Base-by-base conservation (phyloP, 64 coral and sea anemone genomes). In the Montipora foliosa region DNA sequence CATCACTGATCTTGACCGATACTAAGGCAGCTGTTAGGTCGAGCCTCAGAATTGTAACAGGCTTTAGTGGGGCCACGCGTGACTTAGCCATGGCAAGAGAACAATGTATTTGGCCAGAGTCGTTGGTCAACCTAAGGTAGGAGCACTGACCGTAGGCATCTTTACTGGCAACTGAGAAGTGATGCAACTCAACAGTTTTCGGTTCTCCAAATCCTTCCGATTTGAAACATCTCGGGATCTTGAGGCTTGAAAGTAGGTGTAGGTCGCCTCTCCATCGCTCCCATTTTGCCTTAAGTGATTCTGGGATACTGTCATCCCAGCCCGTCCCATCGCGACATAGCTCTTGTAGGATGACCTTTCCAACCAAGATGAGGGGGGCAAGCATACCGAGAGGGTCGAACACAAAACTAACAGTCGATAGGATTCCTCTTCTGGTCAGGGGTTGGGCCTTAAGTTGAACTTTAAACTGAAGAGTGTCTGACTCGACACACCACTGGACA, bases 91-190 rank as follows among this genome's bases (percentile, higher is more conserved):
- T 83, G 51, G 46, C 81, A 44, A 83, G 57, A 25, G 81, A 61
- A 62, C 89, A 91, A 10, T 81, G 76, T 25, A 91, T 67, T 68
- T 90, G 19, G 29, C 81, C 47, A 19, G 79, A 44, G 20, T 68
- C 66, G 45, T 91, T 66, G 11, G 66, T 77, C 60, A 91, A 79
- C 17, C 89, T 52, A 16, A 91, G 25, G 89, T 91, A 91, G 4
- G 77, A 81, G 61, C 78, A 82, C 49, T 91, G 89, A n/a, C 78
- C 89, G 49, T 91, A 91, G 57, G 77, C 89, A 21, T 91, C 67
- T 49, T 68, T 64, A 16, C 77, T 81, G 11, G 89, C 89, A 53
- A 72, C 78, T 4, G 89, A 91, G 78, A 91, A 91, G 46, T 91
- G 89, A 52, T 91, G 89, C 48, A 91, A 49, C 57, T 91, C 89